Conservation (phyloP, 2,888 invertebrate genomes). For the Heliconius cydno region DNA sequence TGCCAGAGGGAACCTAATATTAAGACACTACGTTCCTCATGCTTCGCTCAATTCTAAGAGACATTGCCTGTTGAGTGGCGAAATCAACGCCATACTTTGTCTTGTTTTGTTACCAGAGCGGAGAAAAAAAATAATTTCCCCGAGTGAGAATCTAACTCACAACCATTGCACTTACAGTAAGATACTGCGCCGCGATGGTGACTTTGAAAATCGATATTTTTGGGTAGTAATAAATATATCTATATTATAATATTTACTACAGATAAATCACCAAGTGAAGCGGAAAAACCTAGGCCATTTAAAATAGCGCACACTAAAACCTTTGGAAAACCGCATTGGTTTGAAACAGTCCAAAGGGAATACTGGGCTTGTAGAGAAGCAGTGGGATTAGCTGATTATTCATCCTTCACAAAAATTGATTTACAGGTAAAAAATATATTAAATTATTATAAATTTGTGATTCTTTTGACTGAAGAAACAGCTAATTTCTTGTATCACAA, state of each 20-base stretch:
- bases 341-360: conserved; percentile 92
- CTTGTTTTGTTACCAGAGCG: too few species aligned
- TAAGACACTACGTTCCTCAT: too few species aligned
- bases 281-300: conserved; percentile 70
- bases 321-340: conserved; percentile 97
- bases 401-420: conserved; percentile 98
- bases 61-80: too few species aligned
- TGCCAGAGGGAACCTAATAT: too few species aligned
- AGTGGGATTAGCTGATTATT: conserved; percentile 97
- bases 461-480: too few species aligned
- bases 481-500: too few species aligned
- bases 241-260: conserved; percentile 47
- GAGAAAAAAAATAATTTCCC: neutral
- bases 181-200: neutral
- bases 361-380: conserved; percentile 97
- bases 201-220: neutral
- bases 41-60: too few species aligned
- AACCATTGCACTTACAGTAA: neutral
- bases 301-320: conserved; percentile 91
- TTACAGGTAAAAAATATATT: conserved; percentile 86
- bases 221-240: neutral
- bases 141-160: neutral
- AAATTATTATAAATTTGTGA: neutral
- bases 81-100: too few species aligned
- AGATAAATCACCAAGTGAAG: conserved; percentile 67